A percentile compares a stretch with the other conserved stretches of the same genome.
Conservation (phyloP, 2,797 vertebrate genomes). For the Poecilia picta region DNA sequence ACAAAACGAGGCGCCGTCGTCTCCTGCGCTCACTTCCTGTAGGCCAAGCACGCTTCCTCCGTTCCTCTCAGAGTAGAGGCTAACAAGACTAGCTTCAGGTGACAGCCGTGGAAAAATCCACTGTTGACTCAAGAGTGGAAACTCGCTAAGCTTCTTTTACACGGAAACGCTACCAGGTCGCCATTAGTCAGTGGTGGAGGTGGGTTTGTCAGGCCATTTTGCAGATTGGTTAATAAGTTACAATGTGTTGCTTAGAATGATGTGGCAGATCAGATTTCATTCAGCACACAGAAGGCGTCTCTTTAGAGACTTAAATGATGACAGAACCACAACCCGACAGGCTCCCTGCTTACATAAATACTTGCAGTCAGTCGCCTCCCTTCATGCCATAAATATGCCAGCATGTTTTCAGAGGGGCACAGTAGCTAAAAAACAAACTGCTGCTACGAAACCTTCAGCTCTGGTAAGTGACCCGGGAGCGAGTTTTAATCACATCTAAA, state of each 20-base stretch:
- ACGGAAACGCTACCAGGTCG: slow-evolving; percentile 12
- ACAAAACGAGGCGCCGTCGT: slow-evolving; percentile 13
- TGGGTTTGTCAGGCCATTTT: slow-evolving; percentile 25
- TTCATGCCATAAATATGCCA: slow-evolving; percentile 18
- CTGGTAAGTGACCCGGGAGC: not conserved
- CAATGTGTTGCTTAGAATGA: slow-evolving; percentile 10
- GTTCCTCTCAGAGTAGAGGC: slow-evolving; percentile 29
- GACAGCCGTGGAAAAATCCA: slow-evolving; percentile 43
- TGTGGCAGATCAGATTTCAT: slow-evolving; percentile 67
- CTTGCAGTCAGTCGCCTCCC: slow-evolving; percentile 43
- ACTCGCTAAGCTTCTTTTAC: slow-evolving; percentile 35
- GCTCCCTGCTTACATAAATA: slow-evolving; percentile 64
- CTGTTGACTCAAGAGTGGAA: slow-evolving; percentile 25
- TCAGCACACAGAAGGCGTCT: slow-evolving; percentile 22
- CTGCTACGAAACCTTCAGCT: not conserved
- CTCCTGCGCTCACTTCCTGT: slow-evolving; percentile 4
- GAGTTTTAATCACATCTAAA: not conserved
- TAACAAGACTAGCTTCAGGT: slow-evolving; percentile 19
- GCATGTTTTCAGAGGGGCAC: slow-evolving; percentile 12
- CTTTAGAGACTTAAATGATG: slow-evolving; percentile 38
- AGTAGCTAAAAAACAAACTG: slow-evolving; percentile 1
- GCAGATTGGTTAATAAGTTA: not conserved
- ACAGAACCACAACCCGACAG: slow-evolving; percentile 51
- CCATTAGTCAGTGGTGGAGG: slow-evolving; percentile 4
- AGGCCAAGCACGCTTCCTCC: slow-evolving; percentile 3